These are phyloP conservation scores for Bombylius major DNA, from an alignment of 2,888 invertebrate species.

Conservation along the genomic window DNA sequence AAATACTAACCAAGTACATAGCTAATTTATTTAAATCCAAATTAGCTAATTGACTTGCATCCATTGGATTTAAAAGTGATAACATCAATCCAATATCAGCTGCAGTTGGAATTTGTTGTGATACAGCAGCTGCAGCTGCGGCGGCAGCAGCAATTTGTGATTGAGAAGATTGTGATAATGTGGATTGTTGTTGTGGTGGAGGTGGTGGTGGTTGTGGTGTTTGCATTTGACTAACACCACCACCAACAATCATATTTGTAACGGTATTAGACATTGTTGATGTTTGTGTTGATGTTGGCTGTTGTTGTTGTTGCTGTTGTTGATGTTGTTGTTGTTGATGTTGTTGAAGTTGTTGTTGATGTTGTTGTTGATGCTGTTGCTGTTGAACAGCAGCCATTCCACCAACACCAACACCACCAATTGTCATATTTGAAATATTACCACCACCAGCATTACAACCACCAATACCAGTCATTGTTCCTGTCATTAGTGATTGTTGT, in stretches of 20 bases:
- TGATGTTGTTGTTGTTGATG: constrained; percentile 20
- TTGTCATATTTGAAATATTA: constrained; percentile 1
- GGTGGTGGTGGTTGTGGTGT: constrained; percentile 13
- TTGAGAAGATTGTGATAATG: constrained; percentile 21
- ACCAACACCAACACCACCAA: constrained; percentile 3
- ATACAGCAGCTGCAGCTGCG: constrained; percentile 21
- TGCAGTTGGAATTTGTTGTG: constrained; percentile 33
- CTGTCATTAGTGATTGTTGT: constrained; percentile 24
- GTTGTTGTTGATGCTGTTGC: constrained; percentile 22
- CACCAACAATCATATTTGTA: constrained; percentile 4
- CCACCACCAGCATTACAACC: background rate
- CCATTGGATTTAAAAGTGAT: constrained; percentile 35
- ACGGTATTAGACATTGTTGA: background rate
- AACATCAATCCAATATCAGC: constrained; percentile 37
- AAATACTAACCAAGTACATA: constrained; percentile 56
- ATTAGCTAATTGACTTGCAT: constrained; percentile 50
- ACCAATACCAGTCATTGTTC: constrained; percentile 18
- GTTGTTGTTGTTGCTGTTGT: constrained; percentile 16
- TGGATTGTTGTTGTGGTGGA: constrained; percentile 20
- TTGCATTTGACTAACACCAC: background rate
- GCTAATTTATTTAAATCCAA: constrained; percentile 63
- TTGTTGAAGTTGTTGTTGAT: constrained; percentile 19
- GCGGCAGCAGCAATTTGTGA: background rate
- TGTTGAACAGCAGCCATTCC: constrained; percentile 6
- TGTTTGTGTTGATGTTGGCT: constrained; percentile 18